Evolutionary conservation across 1,140 invertebrate species (phyloP).

Genomic region (Colletes latitarsis): DNA sequence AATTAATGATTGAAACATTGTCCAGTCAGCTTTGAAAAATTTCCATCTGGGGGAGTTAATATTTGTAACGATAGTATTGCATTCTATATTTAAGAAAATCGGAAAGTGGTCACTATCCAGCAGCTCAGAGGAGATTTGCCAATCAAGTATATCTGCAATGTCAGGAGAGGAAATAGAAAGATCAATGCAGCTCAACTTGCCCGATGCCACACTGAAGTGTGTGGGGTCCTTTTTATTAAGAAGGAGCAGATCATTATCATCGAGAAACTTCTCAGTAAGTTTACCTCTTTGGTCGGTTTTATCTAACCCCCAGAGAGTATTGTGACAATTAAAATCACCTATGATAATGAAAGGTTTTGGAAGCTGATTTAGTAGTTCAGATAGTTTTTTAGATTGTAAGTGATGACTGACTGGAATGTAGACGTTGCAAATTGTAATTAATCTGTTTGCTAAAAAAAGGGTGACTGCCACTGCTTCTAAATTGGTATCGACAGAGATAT

Average conservation of each 20-base stretch:
- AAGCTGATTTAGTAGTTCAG: background rate
- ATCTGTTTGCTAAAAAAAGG: background rate
- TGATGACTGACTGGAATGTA: background rate
- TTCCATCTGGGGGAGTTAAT: too few species aligned
- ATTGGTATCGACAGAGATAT: background rate
- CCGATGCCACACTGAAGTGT: background rate
- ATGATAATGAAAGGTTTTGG: background rate
- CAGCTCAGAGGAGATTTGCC: too few species aligned
- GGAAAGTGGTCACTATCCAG: too few species aligned
- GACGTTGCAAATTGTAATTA: background rate
- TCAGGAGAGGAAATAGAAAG: background rate
- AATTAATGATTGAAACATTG: too few species aligned
- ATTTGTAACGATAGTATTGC: too few species aligned
- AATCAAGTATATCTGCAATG: background rate
- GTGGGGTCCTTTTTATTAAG: background rate
- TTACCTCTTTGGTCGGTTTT: background rate
- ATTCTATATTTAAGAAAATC: too few species aligned
- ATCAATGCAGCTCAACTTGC: background rate
- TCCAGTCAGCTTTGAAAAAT: too few species aligned
- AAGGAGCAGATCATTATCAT: background rate
- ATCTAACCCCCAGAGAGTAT: background rate
- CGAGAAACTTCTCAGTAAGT: background rate
- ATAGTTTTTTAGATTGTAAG: background rate
- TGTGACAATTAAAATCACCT: background rate
- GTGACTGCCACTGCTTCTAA: conserved; percentile 7